Evolutionary conservation across 2,113 vertebrate genomes (phyloP).

Genomic region (Trochalopteron elliotii): DNA sequence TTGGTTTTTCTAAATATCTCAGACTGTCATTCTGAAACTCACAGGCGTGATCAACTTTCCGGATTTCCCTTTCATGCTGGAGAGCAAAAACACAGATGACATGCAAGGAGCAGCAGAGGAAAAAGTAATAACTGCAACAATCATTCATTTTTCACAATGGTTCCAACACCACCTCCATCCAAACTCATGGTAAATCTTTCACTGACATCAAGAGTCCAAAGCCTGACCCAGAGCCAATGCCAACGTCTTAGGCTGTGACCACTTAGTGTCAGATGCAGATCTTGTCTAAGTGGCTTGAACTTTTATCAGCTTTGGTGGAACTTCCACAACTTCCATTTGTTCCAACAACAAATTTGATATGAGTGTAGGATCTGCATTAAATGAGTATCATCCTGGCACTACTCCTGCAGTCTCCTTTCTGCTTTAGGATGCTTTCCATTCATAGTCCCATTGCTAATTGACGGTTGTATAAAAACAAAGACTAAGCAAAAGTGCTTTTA

Average conservation of each 20-base stretch:
- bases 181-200: neutral
- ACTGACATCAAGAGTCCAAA: neutral
- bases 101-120: neutral
- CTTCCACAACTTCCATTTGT: neutral
- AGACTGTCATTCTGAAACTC: constrained; percentile 42
- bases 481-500: neutral
- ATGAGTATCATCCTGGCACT: neutral
- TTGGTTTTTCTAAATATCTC: constrained; percentile 11
- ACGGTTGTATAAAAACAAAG: neutral
- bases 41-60: constrained; percentile 13
- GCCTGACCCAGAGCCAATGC: neutral
- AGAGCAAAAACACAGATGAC: neutral
- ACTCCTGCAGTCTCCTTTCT: neutral
- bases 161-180: neutral
- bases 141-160: neutral
- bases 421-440: neutral
- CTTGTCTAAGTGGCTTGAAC: neutral
- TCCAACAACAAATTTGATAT: neutral
- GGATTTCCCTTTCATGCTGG: constrained; percentile 45
- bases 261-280: neutral
- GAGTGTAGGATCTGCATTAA: neutral
- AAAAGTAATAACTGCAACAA: neutral
- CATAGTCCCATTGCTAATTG: neutral
- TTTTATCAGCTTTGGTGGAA: neutral
- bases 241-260: neutral